Evolutionary conservation across 2,113 vertebrate species (phyloP), one percentile per base, ranked within the genome.

Genomic region (Bubo bubo): DNA sequence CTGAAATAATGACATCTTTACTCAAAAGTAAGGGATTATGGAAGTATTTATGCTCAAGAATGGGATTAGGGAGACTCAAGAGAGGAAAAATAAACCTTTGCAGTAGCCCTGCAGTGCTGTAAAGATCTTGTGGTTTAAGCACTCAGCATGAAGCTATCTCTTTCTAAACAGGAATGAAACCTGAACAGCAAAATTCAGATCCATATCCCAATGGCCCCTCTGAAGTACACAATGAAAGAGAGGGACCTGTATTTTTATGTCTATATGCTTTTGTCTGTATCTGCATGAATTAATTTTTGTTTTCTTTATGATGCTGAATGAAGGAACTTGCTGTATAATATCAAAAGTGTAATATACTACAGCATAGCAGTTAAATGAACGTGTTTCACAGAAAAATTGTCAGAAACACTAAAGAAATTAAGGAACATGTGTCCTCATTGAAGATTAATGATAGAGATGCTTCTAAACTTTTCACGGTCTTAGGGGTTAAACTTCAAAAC

Each of bases 1-100:
- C 17, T 45, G 56, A 88, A 91, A 92, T 86, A 90, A 76, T 62
- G 32, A 62, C 9, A 49, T 71, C 20, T 93, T 94, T 50, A 16
- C 28, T 88, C 75, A 86, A 63, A 96, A 79, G 34, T 13, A 8
- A 86, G 56, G 56, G 60, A 86, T 92, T 95, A 74, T 39, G n/a
- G 32, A 84, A 83, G 22, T 62, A 77, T 80, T 88, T 87, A 35
- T 63, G 37, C 37, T 67, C 24, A 62, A 71, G 50, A 89, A 84
- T 52, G 23, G 32, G 47, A 89, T 89, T 93, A 95, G 84, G 59
- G 26, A 89, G 7, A 67, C 21, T 86, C 32, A 74, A 63, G 68
- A 83, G 63, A 73, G 9, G 30, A 76, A 95, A 88, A 80, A 45
- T 30, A 85, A 90, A 75, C 16, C 12, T 73, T 59, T 92, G 14